Percentiles rank a stretch among this genome's conserved stretches.
These are phyloP conservation scores for Sebastes ruberrimus DNA, from an alignment of 2,797 vertebrate genomes.

Conservation along the genomic window DNA sequence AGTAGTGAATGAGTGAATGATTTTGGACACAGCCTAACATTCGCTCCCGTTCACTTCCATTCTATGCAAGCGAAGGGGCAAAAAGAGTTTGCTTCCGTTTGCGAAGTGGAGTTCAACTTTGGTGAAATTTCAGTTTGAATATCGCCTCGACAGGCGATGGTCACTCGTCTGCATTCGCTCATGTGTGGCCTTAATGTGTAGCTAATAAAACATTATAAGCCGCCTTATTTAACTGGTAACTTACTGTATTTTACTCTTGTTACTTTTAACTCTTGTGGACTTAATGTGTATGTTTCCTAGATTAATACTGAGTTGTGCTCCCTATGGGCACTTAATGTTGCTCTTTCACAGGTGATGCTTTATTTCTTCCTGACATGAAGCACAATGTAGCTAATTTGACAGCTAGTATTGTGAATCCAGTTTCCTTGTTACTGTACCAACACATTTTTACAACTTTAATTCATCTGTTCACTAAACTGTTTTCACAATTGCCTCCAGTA, in stretches of 20 bases:
- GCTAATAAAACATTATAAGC: not conserved
- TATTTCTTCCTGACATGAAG: not conserved
- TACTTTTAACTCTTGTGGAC: too few relatives aligned
- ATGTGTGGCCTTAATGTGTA: too few relatives aligned
- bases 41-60: too few relatives aligned
- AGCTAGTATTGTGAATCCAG: not conserved
- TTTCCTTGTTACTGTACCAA: not conserved
- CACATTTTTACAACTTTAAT: not conserved
- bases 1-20: too few relatives aligned
- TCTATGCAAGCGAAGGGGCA: too few relatives aligned
- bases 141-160: accelerated
- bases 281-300: not conserved
- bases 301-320: not conserved
- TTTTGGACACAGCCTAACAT: too few relatives aligned
- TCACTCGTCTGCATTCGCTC: too few relatives aligned
- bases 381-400: not conserved
- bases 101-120: too few relatives aligned
- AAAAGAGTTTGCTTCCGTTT: too few relatives aligned
- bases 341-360: not conserved
- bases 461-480: not conserved
- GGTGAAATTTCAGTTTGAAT: too few relatives aligned
- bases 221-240: not conserved
- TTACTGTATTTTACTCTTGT: not conserved
- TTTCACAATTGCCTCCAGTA: not conserved
- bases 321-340: not conserved